Conservation (phyloP, 2,113 vertebrate genomes). For the Himantopus leucocephalus region DNA sequence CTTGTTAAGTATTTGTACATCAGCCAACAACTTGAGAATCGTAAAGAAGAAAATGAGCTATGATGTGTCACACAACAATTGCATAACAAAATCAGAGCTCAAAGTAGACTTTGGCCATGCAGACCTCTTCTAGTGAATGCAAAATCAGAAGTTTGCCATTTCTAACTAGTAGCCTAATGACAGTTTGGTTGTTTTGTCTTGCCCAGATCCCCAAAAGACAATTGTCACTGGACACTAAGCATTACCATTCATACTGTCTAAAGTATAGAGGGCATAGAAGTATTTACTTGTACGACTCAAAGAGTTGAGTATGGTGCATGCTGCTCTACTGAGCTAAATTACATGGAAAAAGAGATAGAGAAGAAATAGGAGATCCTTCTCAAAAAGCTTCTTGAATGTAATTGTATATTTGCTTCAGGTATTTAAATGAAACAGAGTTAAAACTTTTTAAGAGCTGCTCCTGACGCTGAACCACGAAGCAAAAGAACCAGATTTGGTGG, state of each 20-base stretch:
- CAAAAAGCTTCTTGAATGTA: not conserved
- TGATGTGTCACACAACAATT: not conserved
- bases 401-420: not conserved
- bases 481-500: not conserved
- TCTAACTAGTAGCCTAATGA: not conserved
- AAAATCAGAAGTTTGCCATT: not conserved
- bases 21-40: not conserved
- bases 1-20: constrained; percentile 9
- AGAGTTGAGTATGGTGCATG: not conserved
- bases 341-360: not conserved
- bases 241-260: not conserved
- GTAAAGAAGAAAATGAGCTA: not conserved
- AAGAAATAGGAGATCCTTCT: not conserved
- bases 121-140: not conserved
- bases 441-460: not conserved
- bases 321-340: not conserved
- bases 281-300: not conserved
- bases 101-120: not conserved
- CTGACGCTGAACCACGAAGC: not conserved
- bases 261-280: not conserved
- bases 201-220: not conserved
- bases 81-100: not conserved
- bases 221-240: not conserved
- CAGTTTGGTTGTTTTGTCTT: not conserved
- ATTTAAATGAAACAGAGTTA: not conserved